Evolutionary conservation across 2,888 invertebrate species (phyloP), one percentile per base, ranked within the genome.

Genomic region (Geotrupes spiniger): DNA sequence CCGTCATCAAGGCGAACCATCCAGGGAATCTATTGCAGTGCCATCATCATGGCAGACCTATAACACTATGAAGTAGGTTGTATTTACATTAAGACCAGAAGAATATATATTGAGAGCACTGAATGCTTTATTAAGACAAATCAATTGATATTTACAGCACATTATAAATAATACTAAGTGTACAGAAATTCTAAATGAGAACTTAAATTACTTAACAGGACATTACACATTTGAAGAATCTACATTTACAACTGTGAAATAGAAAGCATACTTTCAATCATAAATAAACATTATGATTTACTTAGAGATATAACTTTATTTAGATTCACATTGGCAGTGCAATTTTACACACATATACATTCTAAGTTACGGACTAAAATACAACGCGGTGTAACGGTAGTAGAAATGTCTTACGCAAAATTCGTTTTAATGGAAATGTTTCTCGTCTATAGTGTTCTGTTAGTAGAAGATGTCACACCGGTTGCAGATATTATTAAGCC

Each of bases 81-180:
- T 4, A 21, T 21, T 21, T 21, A 21, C 6, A 21, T 4, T 21
- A 21, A 21, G 21, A 21, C n/a, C n/a, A n/a, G n/a, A 21, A 21
- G 4, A 21, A 21, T 6, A n/a, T 25, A 16, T 38, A 53, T 45
- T 51, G 52, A 63, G 65, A 68, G 67, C 69, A 67, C 65, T 66
- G 65, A 67, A 66, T 60, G 64, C 64, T 69, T 69, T 68, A 69
- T 69, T 68, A 57, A 52, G 44, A 45, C 21, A 53, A 50, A 55
- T 41, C 8, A 50, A 42, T 42, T 26, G 10, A 16, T 43, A 42
- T 46, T 51, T 51, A 43, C 46, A 50, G 42, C 42, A 38, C n/a
- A 14, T 36, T 37, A 33, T 36, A 46, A 36, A 26, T 45, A 43
- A 41, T 37, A 46, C 17, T 40, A 36, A 41, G 15, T 25, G 25